Percentiles rank a stretch among this genome's conserved stretches.
These are phyloP conservation scores for Neria commutata DNA, from an alignment of 2,888 invertebrate genomes.

Conservation along the genomic window DNA sequence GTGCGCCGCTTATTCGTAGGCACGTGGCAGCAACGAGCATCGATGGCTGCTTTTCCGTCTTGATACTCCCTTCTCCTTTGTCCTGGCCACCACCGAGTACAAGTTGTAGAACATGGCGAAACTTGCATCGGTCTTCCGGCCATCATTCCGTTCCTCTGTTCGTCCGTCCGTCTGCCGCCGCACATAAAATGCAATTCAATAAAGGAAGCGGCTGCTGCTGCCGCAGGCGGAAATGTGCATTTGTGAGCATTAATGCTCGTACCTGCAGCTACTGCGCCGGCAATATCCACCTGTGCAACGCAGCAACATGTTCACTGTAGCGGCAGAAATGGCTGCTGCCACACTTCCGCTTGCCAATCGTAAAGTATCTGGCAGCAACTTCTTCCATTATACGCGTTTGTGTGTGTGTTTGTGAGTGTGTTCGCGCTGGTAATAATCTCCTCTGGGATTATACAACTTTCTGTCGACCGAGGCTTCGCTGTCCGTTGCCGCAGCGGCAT, in stretches of 20 bases:
- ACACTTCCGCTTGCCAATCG: conserved; percentile 32
- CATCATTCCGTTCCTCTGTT: too few relatives aligned
- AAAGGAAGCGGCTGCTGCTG: conserved; percentile 40
- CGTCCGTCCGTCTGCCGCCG: not conserved
- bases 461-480: conserved; percentile 11
- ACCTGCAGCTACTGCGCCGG: not conserved
- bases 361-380: conserved; percentile 37
- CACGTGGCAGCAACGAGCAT: too few relatives aligned
- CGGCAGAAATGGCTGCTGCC: not conserved
- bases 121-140: too few relatives aligned
- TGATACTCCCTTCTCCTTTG: too few relatives aligned
- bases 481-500: not conserved
- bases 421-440: conserved; percentile 1
- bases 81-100: too few relatives aligned
- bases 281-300: not conserved
- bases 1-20: too few relatives aligned
- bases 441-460: conserved; percentile 23
- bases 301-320: not conserved
- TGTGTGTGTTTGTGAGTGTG: conserved; percentile 4
- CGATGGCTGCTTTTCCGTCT: too few relatives aligned
- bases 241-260: not conserved
- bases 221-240: conserved; percentile 6
- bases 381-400: not conserved
- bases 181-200: conserved; percentile 51
- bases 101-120: too few relatives aligned